A percentile compares a stretch with the other conserved stretches of the same genome.
Conservation (phyloP, 2,888 invertebrate species). For the Torymus tubicola region DNA sequence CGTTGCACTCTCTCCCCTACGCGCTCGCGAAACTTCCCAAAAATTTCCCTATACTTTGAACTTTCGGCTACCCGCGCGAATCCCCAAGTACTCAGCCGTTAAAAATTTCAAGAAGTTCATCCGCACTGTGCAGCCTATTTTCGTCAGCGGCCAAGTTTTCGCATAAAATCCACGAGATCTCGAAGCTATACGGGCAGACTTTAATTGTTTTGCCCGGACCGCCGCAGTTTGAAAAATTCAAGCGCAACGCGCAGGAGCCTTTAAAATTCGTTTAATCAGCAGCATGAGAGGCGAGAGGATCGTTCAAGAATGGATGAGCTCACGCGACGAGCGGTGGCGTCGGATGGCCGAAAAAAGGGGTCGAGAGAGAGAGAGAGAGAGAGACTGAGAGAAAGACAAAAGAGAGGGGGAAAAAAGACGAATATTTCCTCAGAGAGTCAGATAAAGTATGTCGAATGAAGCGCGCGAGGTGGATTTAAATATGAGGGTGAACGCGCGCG, state of each 20-base stretch:
- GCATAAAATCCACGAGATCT: slow-evolving; percentile 44
- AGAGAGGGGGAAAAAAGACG: slow-evolving; percentile 26
- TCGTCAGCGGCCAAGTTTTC: slow-evolving; percentile 32
- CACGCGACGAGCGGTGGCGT: neutral
- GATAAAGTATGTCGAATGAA: neutral
- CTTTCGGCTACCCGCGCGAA: slow-evolving; percentile 32
- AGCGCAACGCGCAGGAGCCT: slow-evolving; percentile 9
- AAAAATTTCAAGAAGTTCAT: slow-evolving; percentile 49
- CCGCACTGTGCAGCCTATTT: slow-evolving; percentile 34
- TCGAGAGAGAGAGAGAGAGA: no score
- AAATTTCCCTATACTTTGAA: slow-evolving; percentile 38
- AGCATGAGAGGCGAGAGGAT: neutral
- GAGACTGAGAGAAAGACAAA: no score
- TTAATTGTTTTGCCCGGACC: slow-evolving; percentile 38
- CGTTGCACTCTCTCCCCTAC: no score
- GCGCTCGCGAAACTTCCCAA: slow-evolving; percentile 10
- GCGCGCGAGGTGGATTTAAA: neutral
- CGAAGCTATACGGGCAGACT: slow-evolving; percentile 2
- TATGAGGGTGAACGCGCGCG: neutral
- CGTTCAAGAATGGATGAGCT: slow-evolving; percentile 12
- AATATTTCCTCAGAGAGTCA: slow-evolving; percentile 53
- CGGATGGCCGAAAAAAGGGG: slow-evolving; percentile 43
- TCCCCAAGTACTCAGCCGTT: slow-evolving; percentile 33
- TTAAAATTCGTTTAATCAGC: slow-evolving; percentile 43
- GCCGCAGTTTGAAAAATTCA: slow-evolving; percentile 35